These are phyloP conservation scores for Cariama cristata DNA, from an alignment of 2,113 vertebrate species.

Conservation along the genomic window DNA sequence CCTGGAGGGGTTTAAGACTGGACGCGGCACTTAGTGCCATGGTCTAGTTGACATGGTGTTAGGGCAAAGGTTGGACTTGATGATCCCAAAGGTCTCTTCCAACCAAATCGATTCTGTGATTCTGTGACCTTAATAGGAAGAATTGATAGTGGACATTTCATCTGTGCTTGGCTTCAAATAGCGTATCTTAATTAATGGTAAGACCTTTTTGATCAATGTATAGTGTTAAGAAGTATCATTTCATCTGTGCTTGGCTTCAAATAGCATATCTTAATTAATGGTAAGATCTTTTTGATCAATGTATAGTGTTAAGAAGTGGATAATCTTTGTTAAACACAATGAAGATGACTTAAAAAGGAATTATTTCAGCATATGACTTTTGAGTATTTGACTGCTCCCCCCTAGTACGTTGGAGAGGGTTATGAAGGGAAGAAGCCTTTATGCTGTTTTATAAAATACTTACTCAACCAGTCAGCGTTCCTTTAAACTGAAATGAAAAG, in stretches of 20 bases:
- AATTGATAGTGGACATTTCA: not conserved
- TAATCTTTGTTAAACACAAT: not conserved
- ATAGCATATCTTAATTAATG: not conserved
- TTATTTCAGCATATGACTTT: not conserved
- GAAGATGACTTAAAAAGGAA: not conserved
- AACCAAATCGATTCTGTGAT: too few species aligned
- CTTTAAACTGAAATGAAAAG: not conserved
- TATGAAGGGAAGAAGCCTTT: not conserved
- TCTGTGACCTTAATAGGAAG: not conserved
- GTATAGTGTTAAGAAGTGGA: not conserved
- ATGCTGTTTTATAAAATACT: not conserved
- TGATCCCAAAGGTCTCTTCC: too few species aligned
- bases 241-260: not conserved
- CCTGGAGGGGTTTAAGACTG: too few species aligned
- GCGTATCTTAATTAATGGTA: not conserved
- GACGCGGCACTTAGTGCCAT: too few species aligned
- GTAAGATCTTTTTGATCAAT: not conserved
- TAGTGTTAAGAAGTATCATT: not conserved
- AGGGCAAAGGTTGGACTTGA: too few species aligned
- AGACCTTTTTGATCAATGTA: not conserved
- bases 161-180: not conserved
- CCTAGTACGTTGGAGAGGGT: not conserved
- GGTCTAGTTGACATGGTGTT: too few species aligned
- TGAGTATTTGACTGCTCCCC: not conserved
- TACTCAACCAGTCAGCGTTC: not conserved